A percentile compares a stretch with the other conserved stretches of the same genome.
phyloP scores from a whole-genome alignment of 2,888 invertebrate species.

The Penaeus monodon region DNA sequence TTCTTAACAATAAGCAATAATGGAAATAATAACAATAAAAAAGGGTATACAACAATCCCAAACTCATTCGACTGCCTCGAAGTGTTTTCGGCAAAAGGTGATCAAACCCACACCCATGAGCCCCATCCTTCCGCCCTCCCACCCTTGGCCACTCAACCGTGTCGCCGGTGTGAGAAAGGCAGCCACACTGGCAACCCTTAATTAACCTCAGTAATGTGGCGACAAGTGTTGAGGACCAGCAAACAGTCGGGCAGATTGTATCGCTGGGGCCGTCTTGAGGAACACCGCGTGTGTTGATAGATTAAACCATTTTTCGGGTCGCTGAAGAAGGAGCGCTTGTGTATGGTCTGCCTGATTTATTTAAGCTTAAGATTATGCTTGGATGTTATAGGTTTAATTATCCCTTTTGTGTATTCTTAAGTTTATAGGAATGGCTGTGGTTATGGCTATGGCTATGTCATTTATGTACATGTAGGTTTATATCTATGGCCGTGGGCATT shows the following conservation, averaged over 20 bases:
- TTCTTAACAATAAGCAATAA: no score
- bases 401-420: not conserved
- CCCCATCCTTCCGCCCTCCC: not conserved
- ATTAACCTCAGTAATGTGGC: not conserved
- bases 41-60: not conserved
- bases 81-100: not conserved
- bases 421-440: not conserved
- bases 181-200: no score
- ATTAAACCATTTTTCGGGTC: not conserved
- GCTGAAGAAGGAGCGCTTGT: not conserved
- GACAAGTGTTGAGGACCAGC: not conserved
- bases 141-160: slow-evolving; percentile 3
- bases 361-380: no score
- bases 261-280: not conserved
- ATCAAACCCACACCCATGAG: not conserved
- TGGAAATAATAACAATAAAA: no score
- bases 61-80: not conserved
- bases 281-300: not conserved
- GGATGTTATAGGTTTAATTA: no score
- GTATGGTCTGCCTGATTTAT: no score
- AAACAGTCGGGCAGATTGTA: not conserved
- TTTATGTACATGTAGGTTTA: not conserved
- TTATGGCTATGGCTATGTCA: not conserved
- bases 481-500: not conserved
- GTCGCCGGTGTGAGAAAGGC: no score